These are phyloP conservation scores for Thera obeliscata DNA, from an alignment of 2,888 invertebrate species.

Conservation along the genomic window DNA sequence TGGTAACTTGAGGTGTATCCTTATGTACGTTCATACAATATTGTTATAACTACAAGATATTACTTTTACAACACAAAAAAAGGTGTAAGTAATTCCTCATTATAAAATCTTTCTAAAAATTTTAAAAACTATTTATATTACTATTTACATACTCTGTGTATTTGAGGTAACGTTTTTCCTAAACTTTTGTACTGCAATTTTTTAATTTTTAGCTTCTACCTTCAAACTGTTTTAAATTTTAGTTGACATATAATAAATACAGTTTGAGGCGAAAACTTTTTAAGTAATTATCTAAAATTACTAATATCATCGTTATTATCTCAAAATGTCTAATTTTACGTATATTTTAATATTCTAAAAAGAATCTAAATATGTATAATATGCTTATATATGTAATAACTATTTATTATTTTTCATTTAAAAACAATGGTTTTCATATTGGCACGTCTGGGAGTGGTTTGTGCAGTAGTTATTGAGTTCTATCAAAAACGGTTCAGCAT, in stretches of 20 bases:
- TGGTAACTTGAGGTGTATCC: no score
- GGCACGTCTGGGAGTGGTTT: conserved; percentile 69
- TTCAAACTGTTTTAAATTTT: conserved; percentile 15
- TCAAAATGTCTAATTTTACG: conserved; percentile 43
- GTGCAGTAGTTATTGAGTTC: conserved; percentile 51
- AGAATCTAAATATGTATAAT: conserved; percentile 56
- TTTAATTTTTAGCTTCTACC: conserved; percentile 31
- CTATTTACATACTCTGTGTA: conserved; percentile 81
- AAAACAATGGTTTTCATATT: conserved; percentile 74
- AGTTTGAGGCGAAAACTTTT: conserved; percentile 26
- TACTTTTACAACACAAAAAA: neutral
- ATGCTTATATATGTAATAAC: conserved; percentile 80
- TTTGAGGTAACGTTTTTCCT: conserved; percentile 67
- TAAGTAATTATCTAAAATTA: conserved; percentile 39
- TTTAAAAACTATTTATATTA: conserved; percentile 55
- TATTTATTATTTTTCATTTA: conserved; percentile 61
- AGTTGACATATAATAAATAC: neutral
- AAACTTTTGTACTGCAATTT: conserved; percentile 47
- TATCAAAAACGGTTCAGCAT: conserved; percentile 20
- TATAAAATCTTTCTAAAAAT: conserved; percentile 62
- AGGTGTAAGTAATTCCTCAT: conserved; percentile 62
- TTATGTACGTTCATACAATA: no score
- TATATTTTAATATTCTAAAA: conserved; percentile 44
- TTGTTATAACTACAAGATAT: neutral
- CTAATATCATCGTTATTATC: conserved; percentile 42